These are phyloP conservation scores for Hylomyscus alleni DNA, from an alignment of 2,797 vertebrate genomes.

Conservation along the genomic window DNA sequence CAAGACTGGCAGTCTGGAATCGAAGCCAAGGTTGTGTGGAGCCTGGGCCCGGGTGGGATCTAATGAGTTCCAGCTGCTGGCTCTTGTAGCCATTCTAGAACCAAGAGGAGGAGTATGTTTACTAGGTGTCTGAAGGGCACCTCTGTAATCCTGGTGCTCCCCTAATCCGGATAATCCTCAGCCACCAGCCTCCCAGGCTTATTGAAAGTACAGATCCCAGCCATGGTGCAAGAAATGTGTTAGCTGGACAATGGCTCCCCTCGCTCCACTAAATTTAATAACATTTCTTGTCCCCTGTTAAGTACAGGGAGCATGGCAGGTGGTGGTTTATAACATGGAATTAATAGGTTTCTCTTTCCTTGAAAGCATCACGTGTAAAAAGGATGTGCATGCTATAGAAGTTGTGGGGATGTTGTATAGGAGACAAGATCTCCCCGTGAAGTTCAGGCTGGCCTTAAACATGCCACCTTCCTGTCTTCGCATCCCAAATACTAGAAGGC, in stretches of 20 bases:
- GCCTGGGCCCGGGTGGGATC: background rate
- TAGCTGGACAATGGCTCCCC: background rate
- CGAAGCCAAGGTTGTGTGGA: background rate
- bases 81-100: background rate
- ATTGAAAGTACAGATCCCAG: constrained; percentile 38
- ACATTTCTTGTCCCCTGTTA: background rate
- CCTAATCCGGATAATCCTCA: constrained; percentile 41
- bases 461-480: background rate
- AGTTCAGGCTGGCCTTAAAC: background rate
- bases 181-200: background rate
- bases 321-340: background rate
- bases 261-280: background rate
- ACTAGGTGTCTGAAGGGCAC: constrained; percentile 17
- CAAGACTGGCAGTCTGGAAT: background rate
- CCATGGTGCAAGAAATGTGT: background rate
- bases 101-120: constrained; percentile 33
- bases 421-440: background rate
- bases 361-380: constrained; percentile 3
- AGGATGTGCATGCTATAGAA: background rate
- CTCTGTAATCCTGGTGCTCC: background rate
- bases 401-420: background rate
- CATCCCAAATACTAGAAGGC: background rate
- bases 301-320: background rate
- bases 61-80: background rate
- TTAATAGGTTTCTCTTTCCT: background rate